Evolutionary conservation across 2,888 invertebrate species (phyloP).

Genomic region (Bombylius discolor): DNA sequence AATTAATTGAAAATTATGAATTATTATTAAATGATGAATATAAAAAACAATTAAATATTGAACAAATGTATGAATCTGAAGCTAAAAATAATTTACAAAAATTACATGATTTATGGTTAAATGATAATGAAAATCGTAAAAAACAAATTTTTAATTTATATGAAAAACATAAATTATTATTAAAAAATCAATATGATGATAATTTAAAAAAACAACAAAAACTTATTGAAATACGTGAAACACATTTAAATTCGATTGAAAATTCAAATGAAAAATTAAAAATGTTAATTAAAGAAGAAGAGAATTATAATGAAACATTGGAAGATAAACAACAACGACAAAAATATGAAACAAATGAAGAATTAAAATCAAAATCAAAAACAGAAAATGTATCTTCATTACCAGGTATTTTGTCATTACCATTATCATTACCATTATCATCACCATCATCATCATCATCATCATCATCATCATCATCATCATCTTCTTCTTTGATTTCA

Average conservation of each 20-base stretch:
- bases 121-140: constrained; percentile 34
- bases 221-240: constrained; percentile 24
- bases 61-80: constrained; percentile 43
- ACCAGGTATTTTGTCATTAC: too few relatives aligned
- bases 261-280: constrained; percentile 32
- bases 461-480: too few relatives aligned
- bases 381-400: too few relatives aligned
- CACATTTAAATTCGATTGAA: constrained; percentile 30
- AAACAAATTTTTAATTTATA: constrained; percentile 34
- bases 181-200: constrained; percentile 20
- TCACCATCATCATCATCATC: too few relatives aligned
- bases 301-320: neutral
- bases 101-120: constrained; percentile 37
- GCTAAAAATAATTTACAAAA: constrained; percentile 36
- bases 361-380: too few relatives aligned
- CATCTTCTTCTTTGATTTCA: too few relatives aligned
- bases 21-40: constrained; percentile 23
- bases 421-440: too few relatives aligned
- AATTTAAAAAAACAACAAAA: constrained; percentile 26
- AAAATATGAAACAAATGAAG: too few relatives aligned
- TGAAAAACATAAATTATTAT: constrained; percentile 18
- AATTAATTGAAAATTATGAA: constrained; percentile 33
- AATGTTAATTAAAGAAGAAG: constrained; percentile 18
- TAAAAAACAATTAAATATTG: constrained; percentile 33
- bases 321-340: too few relatives aligned